Evolutionary conservation across 2,888 invertebrate genomes (phyloP), one percentile per base, ranked within the genome.

Genomic region (Tipula confusa): DNA sequence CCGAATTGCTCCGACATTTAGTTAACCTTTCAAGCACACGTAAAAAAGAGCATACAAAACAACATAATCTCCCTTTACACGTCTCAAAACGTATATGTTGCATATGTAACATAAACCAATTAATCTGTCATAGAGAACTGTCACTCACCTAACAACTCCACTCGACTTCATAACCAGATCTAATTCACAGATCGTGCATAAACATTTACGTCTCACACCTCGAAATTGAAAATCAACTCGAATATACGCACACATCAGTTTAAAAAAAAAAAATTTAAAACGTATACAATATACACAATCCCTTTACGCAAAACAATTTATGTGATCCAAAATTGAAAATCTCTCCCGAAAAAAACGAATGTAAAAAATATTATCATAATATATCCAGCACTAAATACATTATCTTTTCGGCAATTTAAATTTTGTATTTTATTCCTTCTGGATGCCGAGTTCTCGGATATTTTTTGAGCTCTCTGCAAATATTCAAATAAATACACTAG

Each of bases 291-390:
- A 18, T 0, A 64, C 64, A 64, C 24, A 64, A 7, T 24, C 11
- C 24, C 24, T 24, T 64, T 64, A 24, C 9, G 1, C 18, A 36
- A 1, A 64, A 64, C 24, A 64, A 64, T 24, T 24, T 64, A 64
- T 64, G 64, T 24, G 64, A 24, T 64, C 24, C 24, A 9, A 64
- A 24, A 64, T 24, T 64, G 64, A 64, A 64, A 64, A 64, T 64
- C 24, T 64, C 24, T 11, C 64, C 24, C 64, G 24, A 64, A 24
- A 15, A 43, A 43, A 43, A 43, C 64, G n/a, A n/a, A n/a, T n/a
- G n/a, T n/a, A n/a, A 24, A 64, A 64, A 64, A 64, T 64, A 64
- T 64, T 64, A 64, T 64, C 64, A 64, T 64, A 64, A 64, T 64
- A 24, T 64, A 64, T 64, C 64, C 64, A 64, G 64, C 64, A 9